Base-by-base conservation (phyloP, 2,888 invertebrate genomes). In the Noctua pronuba region DNA sequence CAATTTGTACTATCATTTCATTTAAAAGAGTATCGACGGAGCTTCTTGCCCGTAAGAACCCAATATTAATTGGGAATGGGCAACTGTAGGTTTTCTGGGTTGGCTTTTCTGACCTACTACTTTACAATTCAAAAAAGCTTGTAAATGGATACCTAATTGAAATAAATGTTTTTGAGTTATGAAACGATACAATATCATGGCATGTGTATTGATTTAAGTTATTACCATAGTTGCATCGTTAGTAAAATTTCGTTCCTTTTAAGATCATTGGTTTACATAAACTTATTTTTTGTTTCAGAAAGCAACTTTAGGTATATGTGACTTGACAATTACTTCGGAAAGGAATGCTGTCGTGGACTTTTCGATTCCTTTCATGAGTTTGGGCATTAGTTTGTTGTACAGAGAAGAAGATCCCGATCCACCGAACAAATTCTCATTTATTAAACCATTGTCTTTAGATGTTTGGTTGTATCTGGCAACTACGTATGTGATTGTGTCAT, bases 361-460 rank as follows among this genome's bases (percentile, higher is more conserved):
- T 94, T 99, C 99, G 0, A 98, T 98, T 95, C 99, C 99, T 0
- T 99, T 99, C 94, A 99, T 99, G 99, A 98, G 98, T 86, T 95
- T 99, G 84, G 99, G 98, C 62, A 99, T 99, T 84, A 98, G 99
- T 89, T 98, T 99, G 93, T 93, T 99, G 83, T 98, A 98, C 94
- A 98, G 98, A 89, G 98, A 98, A 90, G 98, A 98, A 7, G 97
- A 97, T 55, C 98, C 98, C 72, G 97, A 97, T 75, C 97, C 97
- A n/a, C 98, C 99, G 24, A 97, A 98, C 91, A 97, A 98, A 87
- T 99, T 99, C 94, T 98, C 99, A 1, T 99, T 99, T 94, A 97
- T 99, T 87, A 97, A 98, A 75, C 99, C 99, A 0, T 97, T 99
- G 82, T 98, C 98, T 28, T 93, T 98, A 41, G 98, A 98, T 86